Conservation (phyloP, 2,888 invertebrate genomes). For the Xanthorhoe designata region DNA sequence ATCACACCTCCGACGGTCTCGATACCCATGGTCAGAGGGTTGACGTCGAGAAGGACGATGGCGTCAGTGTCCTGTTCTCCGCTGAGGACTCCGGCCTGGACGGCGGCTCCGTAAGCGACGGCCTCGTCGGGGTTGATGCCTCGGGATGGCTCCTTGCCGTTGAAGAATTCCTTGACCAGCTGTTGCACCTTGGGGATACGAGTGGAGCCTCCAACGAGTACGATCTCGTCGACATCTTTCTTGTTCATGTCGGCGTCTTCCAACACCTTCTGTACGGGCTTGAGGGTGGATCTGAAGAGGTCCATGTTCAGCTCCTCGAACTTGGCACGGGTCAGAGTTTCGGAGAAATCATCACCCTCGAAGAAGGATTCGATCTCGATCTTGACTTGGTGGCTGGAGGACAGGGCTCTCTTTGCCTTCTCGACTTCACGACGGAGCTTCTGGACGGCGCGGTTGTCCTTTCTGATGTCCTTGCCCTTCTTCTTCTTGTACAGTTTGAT, state of each 20-base stretch:
- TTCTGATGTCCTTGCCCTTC: slow-evolving; percentile 98
- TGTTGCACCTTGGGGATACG: slow-evolving; percentile 99
- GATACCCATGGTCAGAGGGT: slow-evolving; percentile 99
- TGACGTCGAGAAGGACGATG: slow-evolving; percentile 98
- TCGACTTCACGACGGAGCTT: slow-evolving; percentile 98
- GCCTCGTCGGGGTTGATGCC: slow-evolving; percentile 99
- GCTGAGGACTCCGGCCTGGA: slow-evolving; percentile 98
- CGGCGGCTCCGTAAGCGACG: slow-evolving; percentile 99
- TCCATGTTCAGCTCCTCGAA: slow-evolving; percentile 99
- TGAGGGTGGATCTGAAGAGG: slow-evolving; percentile 95
- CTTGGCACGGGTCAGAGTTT: slow-evolving; percentile 98
- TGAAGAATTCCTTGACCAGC: slow-evolving; percentile 97
- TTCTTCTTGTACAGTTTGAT: slow-evolving; percentile 99
- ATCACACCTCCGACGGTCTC: slow-evolving; percentile 99
- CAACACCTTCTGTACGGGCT: slow-evolving; percentile 97
- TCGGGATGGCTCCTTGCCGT: slow-evolving; percentile 98
- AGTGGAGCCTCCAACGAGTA: slow-evolving; percentile 99
- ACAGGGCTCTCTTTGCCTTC: slow-evolving; percentile 98
- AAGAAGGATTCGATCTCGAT: slow-evolving; percentile 99
- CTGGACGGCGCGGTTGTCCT: slow-evolving; percentile 97
- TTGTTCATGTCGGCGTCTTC: slow-evolving; percentile 99
- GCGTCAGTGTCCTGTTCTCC: slow-evolving; percentile 99
- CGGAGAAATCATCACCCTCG: slow-evolving; percentile 99
- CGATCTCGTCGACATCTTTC: slow-evolving; percentile 99
- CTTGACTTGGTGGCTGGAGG: slow-evolving; percentile 97